Conservation (phyloP, 2,888 invertebrate species). For the Microctonus brassicae region DNA sequence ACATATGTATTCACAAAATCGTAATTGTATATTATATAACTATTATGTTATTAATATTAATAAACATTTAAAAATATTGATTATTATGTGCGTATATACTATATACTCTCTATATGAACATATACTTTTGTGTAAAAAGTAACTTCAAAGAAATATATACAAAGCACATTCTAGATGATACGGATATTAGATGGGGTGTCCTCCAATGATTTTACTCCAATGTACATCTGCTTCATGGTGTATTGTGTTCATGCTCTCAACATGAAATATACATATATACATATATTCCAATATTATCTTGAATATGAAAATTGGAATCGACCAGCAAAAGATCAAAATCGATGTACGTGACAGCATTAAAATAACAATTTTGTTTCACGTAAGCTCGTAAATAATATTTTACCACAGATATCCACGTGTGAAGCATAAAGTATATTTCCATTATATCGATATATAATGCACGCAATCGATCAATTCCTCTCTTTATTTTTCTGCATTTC, state of each 20-base stretch:
- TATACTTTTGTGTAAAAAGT: too few species aligned
- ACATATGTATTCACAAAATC: too few species aligned
- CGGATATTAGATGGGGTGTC: too few species aligned
- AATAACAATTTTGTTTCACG: constrained; percentile 50
- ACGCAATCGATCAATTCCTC: constrained; percentile 19
- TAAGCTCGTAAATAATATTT: constrained; percentile 50
- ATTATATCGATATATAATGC: constrained; percentile 7
- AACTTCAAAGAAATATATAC: not conserved
- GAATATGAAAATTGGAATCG: not conserved
- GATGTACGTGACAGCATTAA: constrained; percentile 56
- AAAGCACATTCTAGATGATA: too few species aligned
- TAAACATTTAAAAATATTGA: too few species aligned
- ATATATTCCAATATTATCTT: not conserved
- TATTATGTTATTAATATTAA: too few species aligned
- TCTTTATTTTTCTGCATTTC: not conserved
- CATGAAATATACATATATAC: constrained; percentile 13
- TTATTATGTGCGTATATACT: too few species aligned
- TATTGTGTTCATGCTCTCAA: not conserved
- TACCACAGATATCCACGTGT: constrained; percentile 32
- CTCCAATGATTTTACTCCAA: too few species aligned
- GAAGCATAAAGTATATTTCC: constrained; percentile 12
- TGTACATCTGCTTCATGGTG: too few species aligned
- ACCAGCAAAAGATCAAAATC: not conserved
- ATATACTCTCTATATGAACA: too few species aligned
- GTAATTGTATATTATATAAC: too few species aligned